These are phyloP conservation scores for Tenodera sinensis DNA, from an alignment of 2,888 invertebrate species.

Conservation along the genomic window DNA sequence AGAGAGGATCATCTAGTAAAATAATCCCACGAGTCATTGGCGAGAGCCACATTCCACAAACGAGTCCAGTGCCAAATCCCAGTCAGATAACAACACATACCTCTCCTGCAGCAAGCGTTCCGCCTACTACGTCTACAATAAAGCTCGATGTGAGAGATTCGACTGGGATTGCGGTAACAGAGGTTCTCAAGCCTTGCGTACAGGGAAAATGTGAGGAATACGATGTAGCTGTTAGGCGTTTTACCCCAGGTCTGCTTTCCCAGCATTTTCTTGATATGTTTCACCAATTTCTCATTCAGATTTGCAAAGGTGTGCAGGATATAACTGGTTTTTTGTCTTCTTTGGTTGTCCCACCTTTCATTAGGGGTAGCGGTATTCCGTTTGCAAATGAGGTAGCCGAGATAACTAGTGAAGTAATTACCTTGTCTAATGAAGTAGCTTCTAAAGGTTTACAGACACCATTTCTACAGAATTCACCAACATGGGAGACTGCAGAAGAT, in stretches of 20 bases:
- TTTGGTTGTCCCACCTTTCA: neutral
- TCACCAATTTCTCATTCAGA: neutral
- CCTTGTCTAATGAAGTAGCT: neutral
- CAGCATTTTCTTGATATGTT: neutral
- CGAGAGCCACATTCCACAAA: neutral
- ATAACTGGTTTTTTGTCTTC: neutral
- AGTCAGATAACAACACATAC: neutral
- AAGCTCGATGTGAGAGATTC: neutral
- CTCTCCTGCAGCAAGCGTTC: neutral
- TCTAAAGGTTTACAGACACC: neutral
- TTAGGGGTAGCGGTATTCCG: neutral
- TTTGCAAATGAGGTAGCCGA: neutral
- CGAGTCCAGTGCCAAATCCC: neutral
- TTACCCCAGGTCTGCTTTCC: neutral
- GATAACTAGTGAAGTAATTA: neutral
- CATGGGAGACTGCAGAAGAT: neutral
- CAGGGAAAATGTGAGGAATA: neutral
- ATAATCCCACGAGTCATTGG: neutral
- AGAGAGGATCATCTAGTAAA: neutral
- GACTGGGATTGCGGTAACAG: neutral
- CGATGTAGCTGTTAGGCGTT: neutral
- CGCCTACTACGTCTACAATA: neutral
- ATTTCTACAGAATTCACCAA: neutral
- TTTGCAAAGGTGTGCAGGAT: neutral
- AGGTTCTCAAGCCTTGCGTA: neutral